Percentiles rank a stretch among this genome's conserved stretches.
Conservation (phyloP, 2,888 invertebrate genomes). For the Trichopoda pennipes region DNA sequence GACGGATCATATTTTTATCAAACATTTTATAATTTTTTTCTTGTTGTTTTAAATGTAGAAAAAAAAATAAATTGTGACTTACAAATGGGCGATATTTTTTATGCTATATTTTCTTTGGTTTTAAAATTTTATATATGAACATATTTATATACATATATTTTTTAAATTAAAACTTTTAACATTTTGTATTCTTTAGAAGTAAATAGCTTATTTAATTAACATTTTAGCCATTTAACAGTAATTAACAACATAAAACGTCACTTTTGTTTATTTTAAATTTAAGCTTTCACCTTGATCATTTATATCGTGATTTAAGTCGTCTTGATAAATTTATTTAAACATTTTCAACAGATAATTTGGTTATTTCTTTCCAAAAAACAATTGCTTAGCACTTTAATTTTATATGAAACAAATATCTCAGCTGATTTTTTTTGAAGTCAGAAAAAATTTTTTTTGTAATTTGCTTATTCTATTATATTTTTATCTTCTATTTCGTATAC, state of each 20-base stretch:
- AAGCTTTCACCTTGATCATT: conserved; percentile 46
- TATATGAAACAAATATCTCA: background rate
- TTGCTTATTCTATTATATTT: conserved; percentile 37
- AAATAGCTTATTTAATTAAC: conserved; percentile 3
- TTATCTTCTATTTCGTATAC: conserved; percentile 38
- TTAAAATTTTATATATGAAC: conserved; percentile 9
- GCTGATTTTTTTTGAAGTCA: conserved; percentile 1
- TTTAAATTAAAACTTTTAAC: conserved; percentile 23
- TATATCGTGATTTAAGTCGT: background rate
- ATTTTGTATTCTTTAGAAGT: conserved; percentile 21
- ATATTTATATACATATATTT: too few species aligned
- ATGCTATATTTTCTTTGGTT: conserved; percentile 50
- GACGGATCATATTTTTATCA: conserved; percentile 63
- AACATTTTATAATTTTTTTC: conserved; percentile 22
- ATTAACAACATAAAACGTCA: conserved; percentile 29
- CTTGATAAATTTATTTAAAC: conserved; percentile 13
- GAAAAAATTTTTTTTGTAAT: background rate
- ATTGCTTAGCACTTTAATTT: conserved; percentile 6
- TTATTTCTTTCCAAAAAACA: conserved; percentile 13
- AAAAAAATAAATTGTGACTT: conserved; percentile 57
- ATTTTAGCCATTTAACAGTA: conserved; percentile 15
- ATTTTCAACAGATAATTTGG: conserved; percentile 16
- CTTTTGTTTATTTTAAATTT: conserved; percentile 20
- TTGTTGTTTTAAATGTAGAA: conserved; percentile 11
- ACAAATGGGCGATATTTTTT: conserved; percentile 16